phyloP scores from a whole-genome alignment of 2,797 vertebrate genomes.

The Trachurus trachurus region DNA sequence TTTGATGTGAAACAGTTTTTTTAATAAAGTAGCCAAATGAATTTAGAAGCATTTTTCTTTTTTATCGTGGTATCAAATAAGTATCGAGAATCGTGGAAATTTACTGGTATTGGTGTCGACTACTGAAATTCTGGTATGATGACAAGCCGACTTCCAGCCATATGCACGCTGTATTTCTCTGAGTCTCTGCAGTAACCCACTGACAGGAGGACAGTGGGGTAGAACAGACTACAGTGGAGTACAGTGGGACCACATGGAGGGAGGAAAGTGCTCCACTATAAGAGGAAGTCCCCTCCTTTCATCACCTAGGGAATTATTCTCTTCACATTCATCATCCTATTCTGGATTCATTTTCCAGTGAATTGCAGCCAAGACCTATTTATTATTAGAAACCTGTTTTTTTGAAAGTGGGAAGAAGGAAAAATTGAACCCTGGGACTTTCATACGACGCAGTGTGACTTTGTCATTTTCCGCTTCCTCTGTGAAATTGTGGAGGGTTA shows the following conservation, averaged over 20 bases:
- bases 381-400: conserved; percentile 70
- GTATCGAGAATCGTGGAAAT: too few species aligned
- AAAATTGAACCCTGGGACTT: conserved; percentile 60
- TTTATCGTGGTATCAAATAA: too few species aligned
- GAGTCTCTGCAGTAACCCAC: conserved; percentile 14
- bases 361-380: conserved; percentile 71
- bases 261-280: background rate
- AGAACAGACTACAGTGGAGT: background rate
- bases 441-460: conserved; percentile 41
- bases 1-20: too few species aligned
- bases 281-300: conserved; percentile 50
- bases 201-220: background rate
- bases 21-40: too few species aligned
- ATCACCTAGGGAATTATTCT: conserved; percentile 67
- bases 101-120: too few species aligned
- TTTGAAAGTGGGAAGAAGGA: conserved; percentile 52
- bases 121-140: too few species aligned
- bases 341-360: conserved; percentile 72
- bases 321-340: conserved; percentile 73
- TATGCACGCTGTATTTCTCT: conserved; percentile 18
- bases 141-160: too few species aligned
- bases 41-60: too few species aligned
- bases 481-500: conserved; percentile 51
- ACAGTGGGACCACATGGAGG: background rate
- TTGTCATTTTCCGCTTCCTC: conserved; percentile 62